A percentile compares a stretch with the other conserved stretches of the same genome.
Conservation (phyloP, 1,140 invertebrate species). For the Ostrea edulis region DNA sequence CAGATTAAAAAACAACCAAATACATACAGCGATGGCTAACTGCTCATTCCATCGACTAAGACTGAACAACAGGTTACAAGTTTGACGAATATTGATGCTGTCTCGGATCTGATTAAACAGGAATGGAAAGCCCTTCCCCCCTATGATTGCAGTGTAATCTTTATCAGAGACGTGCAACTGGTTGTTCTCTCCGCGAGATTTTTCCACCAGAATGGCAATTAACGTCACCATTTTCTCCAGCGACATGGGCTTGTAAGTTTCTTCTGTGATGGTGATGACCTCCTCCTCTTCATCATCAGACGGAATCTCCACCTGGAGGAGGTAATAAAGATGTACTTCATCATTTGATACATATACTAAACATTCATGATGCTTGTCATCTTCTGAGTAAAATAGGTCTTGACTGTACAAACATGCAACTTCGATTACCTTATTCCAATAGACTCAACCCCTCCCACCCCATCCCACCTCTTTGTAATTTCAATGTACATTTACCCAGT, state of each 20-base stretch:
- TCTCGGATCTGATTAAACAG: constrained; percentile 96
- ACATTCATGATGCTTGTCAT: too few species aligned
- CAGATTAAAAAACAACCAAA: constrained; percentile 1
- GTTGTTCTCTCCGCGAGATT: constrained; percentile 88
- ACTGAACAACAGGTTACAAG: constrained; percentile 93
- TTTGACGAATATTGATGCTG: constrained; percentile 94
- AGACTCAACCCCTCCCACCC: too few species aligned
- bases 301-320: constrained; percentile 78
- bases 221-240: constrained; percentile 97
- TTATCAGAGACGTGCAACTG: constrained; percentile 87
- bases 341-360: too few species aligned
- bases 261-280: constrained; percentile 82
- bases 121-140: constrained; percentile 95
- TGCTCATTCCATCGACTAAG: constrained; percentile 93
- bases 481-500: too few species aligned
- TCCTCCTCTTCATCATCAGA: constrained; percentile 88
- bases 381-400: too few species aligned
- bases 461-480: too few species aligned
- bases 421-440: too few species aligned
- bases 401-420: too few species aligned
- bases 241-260: constrained; percentile 91
- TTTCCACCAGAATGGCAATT: constrained; percentile 92
- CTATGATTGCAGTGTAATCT: constrained; percentile 90
- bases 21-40: constrained; percentile 82
- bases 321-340: too few species aligned